Conservation (phyloP, 2,888 invertebrate genomes). For the Melinaea menophilus region DNA sequence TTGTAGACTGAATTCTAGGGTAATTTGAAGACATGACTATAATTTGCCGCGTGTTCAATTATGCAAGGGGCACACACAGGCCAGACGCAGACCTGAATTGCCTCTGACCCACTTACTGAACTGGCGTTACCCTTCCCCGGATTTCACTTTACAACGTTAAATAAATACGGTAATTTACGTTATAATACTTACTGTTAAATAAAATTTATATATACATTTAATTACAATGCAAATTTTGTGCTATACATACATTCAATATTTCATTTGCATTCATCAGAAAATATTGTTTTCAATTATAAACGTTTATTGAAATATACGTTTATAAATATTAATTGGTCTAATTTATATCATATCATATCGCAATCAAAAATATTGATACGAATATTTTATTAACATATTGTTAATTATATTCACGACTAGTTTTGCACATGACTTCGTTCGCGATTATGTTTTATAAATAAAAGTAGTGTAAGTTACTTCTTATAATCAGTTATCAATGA, state of each 20-base stretch:
- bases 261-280: constrained; percentile 10
- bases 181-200: too few relatives aligned
- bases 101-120: constrained; percentile 74
- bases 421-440: too few relatives aligned
- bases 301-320: constrained; percentile 10
- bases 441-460: too few relatives aligned
- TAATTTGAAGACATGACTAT: constrained; percentile 61
- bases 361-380: too few relatives aligned
- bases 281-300: not conserved
- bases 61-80: constrained; percentile 68
- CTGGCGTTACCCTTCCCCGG: constrained; percentile 54
- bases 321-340: not conserved
- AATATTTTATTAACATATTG: too few relatives aligned
- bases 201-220: not conserved
- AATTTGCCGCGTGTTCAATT: constrained; percentile 73
- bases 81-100: constrained; percentile 57
- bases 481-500: too few relatives aligned
- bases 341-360: too few relatives aligned
- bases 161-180: constrained; percentile 31
- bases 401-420: too few relatives aligned
- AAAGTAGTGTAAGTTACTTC: too few relatives aligned
- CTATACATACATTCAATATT: constrained; percentile 18
- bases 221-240: constrained; percentile 19
- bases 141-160: constrained; percentile 42
- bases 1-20: constrained; percentile 42